These are phyloP conservation scores for Pterocles burchelli DNA, from an alignment of 2,113 vertebrate genomes.

Conservation along the genomic window DNA sequence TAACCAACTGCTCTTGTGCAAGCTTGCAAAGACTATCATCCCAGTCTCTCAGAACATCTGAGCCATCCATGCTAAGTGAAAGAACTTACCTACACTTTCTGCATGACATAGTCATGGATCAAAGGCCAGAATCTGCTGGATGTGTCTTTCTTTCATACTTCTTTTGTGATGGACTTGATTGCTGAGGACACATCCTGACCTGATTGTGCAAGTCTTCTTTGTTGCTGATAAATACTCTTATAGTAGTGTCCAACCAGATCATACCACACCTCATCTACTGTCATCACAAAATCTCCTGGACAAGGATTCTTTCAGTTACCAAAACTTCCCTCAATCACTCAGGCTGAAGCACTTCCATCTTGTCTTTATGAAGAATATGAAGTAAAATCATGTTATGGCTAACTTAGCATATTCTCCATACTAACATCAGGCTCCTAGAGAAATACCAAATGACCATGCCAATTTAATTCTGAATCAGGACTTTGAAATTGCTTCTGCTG, in stretches of 20 bases:
- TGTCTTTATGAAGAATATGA: neutral
- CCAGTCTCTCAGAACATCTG: neutral
- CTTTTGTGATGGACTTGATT: neutral
- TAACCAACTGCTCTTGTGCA: neutral
- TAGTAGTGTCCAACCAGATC: neutral
- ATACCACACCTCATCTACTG: neutral
- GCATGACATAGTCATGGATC: neutral
- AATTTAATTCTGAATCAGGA: neutral
- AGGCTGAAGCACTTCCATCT: neutral
- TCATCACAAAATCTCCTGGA: neutral
- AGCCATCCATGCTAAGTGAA: neutral
- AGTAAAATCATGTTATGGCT: neutral
- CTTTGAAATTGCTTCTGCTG: neutral
- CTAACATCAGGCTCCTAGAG: neutral
- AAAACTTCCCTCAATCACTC: neutral
- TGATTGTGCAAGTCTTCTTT: neutral
- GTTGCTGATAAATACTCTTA: neutral
- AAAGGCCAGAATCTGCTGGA: neutral
- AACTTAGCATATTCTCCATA: neutral
- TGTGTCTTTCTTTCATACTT: neutral
- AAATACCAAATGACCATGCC: neutral
- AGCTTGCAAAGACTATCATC: neutral
- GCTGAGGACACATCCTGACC: neutral
- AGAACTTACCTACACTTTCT: neutral
- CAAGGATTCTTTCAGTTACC: neutral